These are phyloP conservation scores for Tetramorium parvispinum DNA, from an alignment of 1,140 invertebrate genomes.

Conservation along the genomic window DNA sequence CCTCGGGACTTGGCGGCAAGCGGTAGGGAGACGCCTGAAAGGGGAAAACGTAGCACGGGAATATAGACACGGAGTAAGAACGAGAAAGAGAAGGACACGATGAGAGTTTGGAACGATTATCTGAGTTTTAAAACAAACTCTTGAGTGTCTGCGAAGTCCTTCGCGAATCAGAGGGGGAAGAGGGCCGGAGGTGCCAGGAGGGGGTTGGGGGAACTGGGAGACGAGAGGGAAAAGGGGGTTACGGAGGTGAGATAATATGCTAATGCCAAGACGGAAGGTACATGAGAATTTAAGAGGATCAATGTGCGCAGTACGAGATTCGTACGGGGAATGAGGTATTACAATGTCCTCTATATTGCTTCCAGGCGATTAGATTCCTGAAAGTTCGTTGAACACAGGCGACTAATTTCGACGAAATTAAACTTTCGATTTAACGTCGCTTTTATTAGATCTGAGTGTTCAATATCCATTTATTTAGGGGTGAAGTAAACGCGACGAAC, in stretches of 20 bases:
- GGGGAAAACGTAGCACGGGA: slow-evolving; percentile 38
- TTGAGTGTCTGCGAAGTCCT: slow-evolving; percentile 84
- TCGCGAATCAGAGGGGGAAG: slow-evolving; percentile 71
- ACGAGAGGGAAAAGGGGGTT: slow-evolving; percentile 51
- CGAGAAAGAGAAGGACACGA: slow-evolving; percentile 46
- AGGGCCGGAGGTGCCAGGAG: slow-evolving; percentile 60
- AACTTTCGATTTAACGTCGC: slow-evolving; percentile 67
- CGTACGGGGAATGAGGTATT: slow-evolving; percentile 76
- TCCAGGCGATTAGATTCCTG: slow-evolving; percentile 72
- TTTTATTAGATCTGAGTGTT: slow-evolving; percentile 50
- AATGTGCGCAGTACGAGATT: slow-evolving; percentile 77
- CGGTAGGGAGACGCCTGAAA: slow-evolving; percentile 38
- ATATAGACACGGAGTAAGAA: slow-evolving; percentile 52
- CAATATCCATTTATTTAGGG: slow-evolving; percentile 14
- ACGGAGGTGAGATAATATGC: slow-evolving; percentile 83
- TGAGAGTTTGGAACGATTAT: slow-evolving; percentile 82
- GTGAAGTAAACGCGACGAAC: not conserved
- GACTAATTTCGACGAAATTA: slow-evolving; percentile 63
- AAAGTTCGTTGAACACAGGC: slow-evolving; percentile 60
- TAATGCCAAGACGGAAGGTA: slow-evolving; percentile 82
- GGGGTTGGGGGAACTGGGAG: not conserved
- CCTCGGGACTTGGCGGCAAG: slow-evolving; percentile 69
- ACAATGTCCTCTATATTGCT: slow-evolving; percentile 74
- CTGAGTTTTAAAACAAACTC: slow-evolving; percentile 84
- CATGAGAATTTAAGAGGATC: slow-evolving; percentile 83